These are phyloP conservation scores for Dynastes hyllus DNA, from an alignment of 2,888 invertebrate species.

Conservation along the genomic window DNA sequence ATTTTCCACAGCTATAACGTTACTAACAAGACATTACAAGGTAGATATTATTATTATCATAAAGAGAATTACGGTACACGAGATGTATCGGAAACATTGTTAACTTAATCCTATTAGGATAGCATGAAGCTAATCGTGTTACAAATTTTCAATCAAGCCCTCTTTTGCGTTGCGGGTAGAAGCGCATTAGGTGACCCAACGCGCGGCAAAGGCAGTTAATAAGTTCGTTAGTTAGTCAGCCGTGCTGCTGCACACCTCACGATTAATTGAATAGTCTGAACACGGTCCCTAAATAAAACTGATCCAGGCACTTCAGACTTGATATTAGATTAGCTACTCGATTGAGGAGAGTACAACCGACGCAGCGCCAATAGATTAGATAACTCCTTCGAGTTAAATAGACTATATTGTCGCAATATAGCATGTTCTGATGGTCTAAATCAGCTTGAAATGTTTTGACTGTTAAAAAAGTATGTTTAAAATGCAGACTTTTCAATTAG, in stretches of 20 bases:
- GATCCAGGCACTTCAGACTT: background rate
- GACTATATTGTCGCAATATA: too few relatives aligned
- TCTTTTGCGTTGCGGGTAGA: background rate
- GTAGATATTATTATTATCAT: too few relatives aligned
- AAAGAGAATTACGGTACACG: too few relatives aligned
- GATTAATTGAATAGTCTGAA: constrained; percentile 35
- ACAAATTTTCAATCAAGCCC: constrained; percentile 17
- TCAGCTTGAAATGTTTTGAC: too few relatives aligned
- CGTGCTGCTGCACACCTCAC: background rate
- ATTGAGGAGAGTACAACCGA: background rate
- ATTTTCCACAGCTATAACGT: too few relatives aligned
- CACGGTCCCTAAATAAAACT: constrained; percentile 23
- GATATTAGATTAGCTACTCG: background rate
- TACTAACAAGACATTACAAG: too few relatives aligned
- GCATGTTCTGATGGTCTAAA: too few relatives aligned
- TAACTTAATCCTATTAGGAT: background rate
- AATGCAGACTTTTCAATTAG: too few relatives aligned
- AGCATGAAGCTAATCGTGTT: constrained; percentile 15
- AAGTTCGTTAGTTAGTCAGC: constrained; percentile 16
- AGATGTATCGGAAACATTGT: too few relatives aligned
- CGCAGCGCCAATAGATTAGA: background rate
- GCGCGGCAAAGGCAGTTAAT: background rate
- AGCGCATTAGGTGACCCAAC: background rate
- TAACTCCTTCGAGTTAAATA: too few relatives aligned
- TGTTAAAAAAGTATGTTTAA: too few relatives aligned